Percentiles rank a stretch among this genome's conserved stretches.
Conservation (phyloP, 2,797 vertebrate species). For the Alectoris magna region DNA sequence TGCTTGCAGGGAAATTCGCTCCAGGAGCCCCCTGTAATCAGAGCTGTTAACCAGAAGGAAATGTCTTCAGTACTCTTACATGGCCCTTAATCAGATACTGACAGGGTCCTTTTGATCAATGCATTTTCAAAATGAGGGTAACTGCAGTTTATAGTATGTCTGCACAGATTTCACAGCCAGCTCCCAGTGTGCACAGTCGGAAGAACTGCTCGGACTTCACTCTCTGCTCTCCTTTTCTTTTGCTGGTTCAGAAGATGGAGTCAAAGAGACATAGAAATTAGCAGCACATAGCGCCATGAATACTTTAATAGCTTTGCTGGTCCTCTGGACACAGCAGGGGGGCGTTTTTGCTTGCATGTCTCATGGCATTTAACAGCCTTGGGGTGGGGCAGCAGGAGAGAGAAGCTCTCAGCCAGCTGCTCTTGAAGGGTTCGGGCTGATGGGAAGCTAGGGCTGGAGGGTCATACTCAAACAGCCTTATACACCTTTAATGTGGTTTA, state of each 20-base stretch:
- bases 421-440: constrained; percentile 37
- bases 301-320: background rate
- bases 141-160: constrained; percentile 70
- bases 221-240: constrained; percentile 37
- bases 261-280: constrained; percentile 33
- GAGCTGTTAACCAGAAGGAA: constrained; percentile 85
- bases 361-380: background rate
- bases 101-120: constrained; percentile 84
- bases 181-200: constrained; percentile 50
- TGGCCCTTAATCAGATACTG: constrained; percentile 85
- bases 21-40: constrained; percentile 82
- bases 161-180: constrained; percentile 74
- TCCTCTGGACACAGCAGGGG: background rate
- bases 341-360: background rate
- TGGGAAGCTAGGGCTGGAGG: background rate
- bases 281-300: background rate
- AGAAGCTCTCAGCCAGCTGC: constrained; percentile 15
- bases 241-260: constrained; percentile 40
- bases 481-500: accelerated
- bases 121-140: constrained; percentile 77
- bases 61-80: constrained; percentile 84
- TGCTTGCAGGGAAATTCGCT: constrained; percentile 82
- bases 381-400: constrained; percentile 35
- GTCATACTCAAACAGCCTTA: background rate
- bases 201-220: constrained; percentile 58